Evolutionary conservation across 2,113 vertebrate species (phyloP), one percentile per base, ranked within the genome.

Genomic region (Ornithorhynchus anatinus): DNA sequence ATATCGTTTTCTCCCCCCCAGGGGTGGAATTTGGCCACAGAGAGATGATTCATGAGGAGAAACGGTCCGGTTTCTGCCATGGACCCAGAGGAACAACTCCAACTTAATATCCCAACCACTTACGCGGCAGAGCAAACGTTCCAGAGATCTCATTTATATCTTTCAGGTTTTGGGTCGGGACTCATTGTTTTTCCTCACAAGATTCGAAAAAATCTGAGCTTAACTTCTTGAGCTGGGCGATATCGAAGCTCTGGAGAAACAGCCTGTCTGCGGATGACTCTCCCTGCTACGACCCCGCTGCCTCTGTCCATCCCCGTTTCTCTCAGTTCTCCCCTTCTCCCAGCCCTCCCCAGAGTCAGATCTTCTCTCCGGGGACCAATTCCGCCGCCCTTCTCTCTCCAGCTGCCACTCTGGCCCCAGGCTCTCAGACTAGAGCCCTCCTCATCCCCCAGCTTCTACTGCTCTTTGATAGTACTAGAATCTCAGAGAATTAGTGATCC

Each of bases 41-140:
- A 60, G 42, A 70, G 60, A 84, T 85, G 81, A 88, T 80, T 80
- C 86, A 84, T 81, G 75, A 75, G 83, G 77, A 75, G 67, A 61
- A 59, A 67, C 75, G 59, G 73, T 77, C 25, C 19, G 60, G n/a
- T 73, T 80, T 84, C 74, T 82, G 63, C 73, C 50, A 81, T 52
- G 19, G 72, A 80, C 37, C 54, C 70, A 85, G 60, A 77, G 72
- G 72, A 60, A 74, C 81, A 72, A 40, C 12, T 73, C 50, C 35
- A 43, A 66, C 57, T 38, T 70, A 74, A 75, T 63, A 78, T 77
- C 33, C 32, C 59, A 81, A 70, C 59, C 70, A 52, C 68, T 67
- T 39, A 77, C 48, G 61, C 45, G 50, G 59, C 80, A 83, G 69
- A 60, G 47, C 47, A 27, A 27, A 50, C 25, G 31, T 50, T 50